Conservation (phyloP, 2,113 vertebrate species). For the Laterallus jamaicensis region DNA sequence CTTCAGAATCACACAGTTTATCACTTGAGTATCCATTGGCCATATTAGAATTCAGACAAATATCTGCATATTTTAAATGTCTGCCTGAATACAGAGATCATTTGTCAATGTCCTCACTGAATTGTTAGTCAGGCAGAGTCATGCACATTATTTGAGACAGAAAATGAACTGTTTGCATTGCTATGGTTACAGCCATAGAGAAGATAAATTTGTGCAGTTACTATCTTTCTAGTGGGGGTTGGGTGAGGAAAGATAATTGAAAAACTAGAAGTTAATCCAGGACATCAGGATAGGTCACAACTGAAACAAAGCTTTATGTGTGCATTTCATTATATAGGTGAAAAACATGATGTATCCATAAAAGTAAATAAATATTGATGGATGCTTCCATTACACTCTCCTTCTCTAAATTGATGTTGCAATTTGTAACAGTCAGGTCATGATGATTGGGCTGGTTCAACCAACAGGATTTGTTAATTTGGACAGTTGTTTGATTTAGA, state of each 20-base stretch:
- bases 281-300: background rate
- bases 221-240: constrained; percentile 53
- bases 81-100: constrained; percentile 73
- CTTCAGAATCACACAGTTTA: constrained; percentile 57
- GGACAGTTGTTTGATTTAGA: background rate
- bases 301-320: background rate
- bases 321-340: background rate
- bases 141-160: constrained; percentile 70
- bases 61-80: constrained; percentile 75
- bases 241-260: constrained; percentile 12
- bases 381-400: background rate
- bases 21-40: constrained; percentile 65
- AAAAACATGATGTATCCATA: background rate
- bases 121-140: constrained; percentile 74
- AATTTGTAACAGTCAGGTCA: background rate
- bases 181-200: constrained; percentile 70
- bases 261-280: constrained; percentile 16
- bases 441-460: background rate
- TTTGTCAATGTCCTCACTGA: constrained; percentile 77
- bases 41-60: constrained; percentile 78
- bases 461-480: background rate
- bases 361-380: constrained; percentile 15
- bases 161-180: constrained; percentile 76
- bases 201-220: constrained; percentile 62
- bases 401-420: background rate